Percentiles rank a stretch among this genome's conserved stretches.
Conservation (phyloP, 1,140 invertebrate species). For the Neuroterus valhalla region DNA sequence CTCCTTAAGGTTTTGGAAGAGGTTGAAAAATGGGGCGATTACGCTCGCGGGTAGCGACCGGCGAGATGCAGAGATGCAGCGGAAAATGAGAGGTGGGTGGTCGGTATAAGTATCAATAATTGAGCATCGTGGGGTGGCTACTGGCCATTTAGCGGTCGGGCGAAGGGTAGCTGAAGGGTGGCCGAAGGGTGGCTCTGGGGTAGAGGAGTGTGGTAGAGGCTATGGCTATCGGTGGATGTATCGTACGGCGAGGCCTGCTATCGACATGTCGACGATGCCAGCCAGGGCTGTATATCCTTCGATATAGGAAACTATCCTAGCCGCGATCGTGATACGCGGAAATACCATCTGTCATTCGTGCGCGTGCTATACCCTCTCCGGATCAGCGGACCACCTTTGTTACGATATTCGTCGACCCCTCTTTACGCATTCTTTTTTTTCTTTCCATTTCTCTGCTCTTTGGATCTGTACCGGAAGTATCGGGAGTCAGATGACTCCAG, state of each 20-base stretch:
- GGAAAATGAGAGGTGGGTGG: conserved; percentile 45
- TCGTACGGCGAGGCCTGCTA: conserved; percentile 71
- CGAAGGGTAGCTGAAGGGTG: conserved; percentile 52
- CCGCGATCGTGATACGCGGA: conserved; percentile 69
- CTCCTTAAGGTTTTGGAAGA: neutral
- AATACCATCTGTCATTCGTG: conserved; percentile 71
- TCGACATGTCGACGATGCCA: conserved; percentile 74
- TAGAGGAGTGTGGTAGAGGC: conserved; percentile 46
- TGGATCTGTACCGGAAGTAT: conserved; percentile 10
- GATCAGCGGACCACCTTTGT: neutral
- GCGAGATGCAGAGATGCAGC: conserved; percentile 45
- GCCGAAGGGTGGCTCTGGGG: conserved; percentile 40
- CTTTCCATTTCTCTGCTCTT: neutral
- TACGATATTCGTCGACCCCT: conserved; percentile 10
- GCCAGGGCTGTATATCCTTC: conserved; percentile 58
- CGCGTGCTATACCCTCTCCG: conserved; percentile 51
- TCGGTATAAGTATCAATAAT: conserved; percentile 71
- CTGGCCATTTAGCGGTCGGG: conserved; percentile 71
- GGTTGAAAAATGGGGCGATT: conserved; percentile 31
- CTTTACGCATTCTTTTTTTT: conserved; percentile 18
- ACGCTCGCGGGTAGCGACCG: conserved; percentile 21
- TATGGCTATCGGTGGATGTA: conserved; percentile 70
- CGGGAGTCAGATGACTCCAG: neutral
- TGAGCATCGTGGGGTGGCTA: conserved; percentile 68
- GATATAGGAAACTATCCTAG: conserved; percentile 68